Conservation (phyloP, 2,113 vertebrate genomes). For the Poeciliopsis turrubarensis region DNA sequence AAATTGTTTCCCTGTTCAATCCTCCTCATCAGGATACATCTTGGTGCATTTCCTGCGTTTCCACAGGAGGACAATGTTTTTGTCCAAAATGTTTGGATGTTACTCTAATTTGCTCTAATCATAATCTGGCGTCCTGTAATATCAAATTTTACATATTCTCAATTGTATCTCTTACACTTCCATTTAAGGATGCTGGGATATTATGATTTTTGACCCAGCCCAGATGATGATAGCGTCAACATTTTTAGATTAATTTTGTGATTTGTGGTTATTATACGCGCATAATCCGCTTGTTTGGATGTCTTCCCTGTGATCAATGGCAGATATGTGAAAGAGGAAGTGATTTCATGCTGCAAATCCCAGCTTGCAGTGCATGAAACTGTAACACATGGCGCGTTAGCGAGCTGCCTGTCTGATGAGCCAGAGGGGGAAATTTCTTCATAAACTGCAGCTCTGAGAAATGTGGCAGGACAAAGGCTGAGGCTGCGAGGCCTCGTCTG, state of each 20-base stretch:
- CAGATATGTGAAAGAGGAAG: slow-evolving; percentile 14
- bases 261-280: neutral
- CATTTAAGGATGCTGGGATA: neutral
- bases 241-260: neutral
- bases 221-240: neutral
- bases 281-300: neutral
- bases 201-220: neutral
- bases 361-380: slow-evolving; percentile 8
- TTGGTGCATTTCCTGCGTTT: too few species aligned
- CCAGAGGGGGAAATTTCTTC: neutral
- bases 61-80: too few species aligned
- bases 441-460: neutral
- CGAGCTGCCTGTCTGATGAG: neutral
- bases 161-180: neutral
- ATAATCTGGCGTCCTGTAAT: neutral
- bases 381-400: neutral
- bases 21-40: too few species aligned
- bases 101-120: neutral
- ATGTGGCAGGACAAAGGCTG: slow-evolving; percentile 2
- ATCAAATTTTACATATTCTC: neutral
- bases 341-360: slow-evolving; percentile 16
- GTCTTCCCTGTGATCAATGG: neutral
- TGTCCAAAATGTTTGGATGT: too few species aligned
- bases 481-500: slow-evolving; percentile 4
- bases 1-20: too few species aligned